Conservation (phyloP, 2,797 vertebrate genomes). For the Dipus sagitta region DNA sequence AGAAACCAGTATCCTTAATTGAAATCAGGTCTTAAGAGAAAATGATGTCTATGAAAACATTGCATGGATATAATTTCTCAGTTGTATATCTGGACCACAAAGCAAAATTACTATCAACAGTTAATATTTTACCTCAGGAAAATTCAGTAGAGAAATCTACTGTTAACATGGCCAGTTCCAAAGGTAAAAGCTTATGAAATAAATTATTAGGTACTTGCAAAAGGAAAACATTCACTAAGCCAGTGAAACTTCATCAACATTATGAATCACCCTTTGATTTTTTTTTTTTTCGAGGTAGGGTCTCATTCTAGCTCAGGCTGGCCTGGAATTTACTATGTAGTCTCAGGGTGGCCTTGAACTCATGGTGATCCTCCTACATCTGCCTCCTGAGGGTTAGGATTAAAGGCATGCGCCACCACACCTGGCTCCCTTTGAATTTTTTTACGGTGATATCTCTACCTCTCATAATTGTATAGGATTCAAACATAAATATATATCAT, state of each 20-base stretch:
- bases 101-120: neutral
- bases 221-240: neutral
- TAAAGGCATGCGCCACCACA: too few relatives aligned
- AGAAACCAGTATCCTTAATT: constrained; percentile 69
- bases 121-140: neutral
- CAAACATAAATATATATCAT: neutral
- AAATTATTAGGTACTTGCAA: constrained; percentile 9
- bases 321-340: too few relatives aligned
- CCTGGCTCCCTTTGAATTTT: neutral
- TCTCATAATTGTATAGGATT: neutral
- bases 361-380: too few relatives aligned
- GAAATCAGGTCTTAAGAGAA: constrained; percentile 80
- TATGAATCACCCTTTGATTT: neutral
- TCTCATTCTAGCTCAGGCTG: too few relatives aligned
- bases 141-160: neutral
- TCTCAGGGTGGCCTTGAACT: too few relatives aligned
- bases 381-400: too few relatives aligned
- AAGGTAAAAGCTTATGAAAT: neutral
- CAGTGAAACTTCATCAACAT: neutral
- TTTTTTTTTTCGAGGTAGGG: neutral
- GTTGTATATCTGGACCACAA: neutral
- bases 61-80: constrained; percentile 80
- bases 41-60: constrained; percentile 77
- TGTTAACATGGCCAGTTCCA: neutral
- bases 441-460: neutral